A percentile compares a stretch with the other conserved stretches of the same genome.
Evolutionary conservation across 1,140 invertebrate genomes (phyloP).

Genomic region (Anoplophora glabripennis): DNA sequence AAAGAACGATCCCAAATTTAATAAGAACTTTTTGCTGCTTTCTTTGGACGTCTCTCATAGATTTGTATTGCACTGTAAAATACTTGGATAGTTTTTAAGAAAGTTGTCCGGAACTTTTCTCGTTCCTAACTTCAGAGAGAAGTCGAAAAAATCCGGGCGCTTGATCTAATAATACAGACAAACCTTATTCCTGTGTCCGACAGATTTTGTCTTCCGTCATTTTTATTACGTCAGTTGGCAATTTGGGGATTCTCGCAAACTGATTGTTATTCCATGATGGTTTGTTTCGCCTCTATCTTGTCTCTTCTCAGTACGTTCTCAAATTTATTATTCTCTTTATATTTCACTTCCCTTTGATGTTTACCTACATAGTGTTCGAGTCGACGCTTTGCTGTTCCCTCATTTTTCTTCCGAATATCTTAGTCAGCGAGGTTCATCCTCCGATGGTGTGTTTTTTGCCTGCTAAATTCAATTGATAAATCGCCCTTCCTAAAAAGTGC

Average conservation of each 20-base stretch:
- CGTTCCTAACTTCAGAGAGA: conserved; percentile 24
- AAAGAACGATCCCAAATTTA: no score
- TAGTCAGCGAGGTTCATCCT: conserved; percentile 21
- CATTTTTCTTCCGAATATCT: conserved; percentile 21
- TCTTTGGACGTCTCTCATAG: conserved; percentile 1
- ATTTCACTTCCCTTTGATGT: conserved; percentile 35
- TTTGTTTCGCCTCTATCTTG: conserved; percentile 30
- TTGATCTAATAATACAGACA: conserved; percentile 34
- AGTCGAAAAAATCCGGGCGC: conserved; percentile 23
- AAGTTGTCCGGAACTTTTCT: conserved; percentile 19
- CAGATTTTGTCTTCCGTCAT: conserved; percentile 37
- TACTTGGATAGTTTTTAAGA: conserved; percentile 21
- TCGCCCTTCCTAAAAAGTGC: conserved; percentile 4
- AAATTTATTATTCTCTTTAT: conserved; percentile 40
- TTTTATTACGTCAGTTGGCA: conserved; percentile 30
- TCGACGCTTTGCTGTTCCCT: conserved; percentile 12
- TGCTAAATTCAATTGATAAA: conserved; percentile 18
- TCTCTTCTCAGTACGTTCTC: conserved; percentile 27
- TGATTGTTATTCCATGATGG: conserved; percentile 36
- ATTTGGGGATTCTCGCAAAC: conserved; percentile 28
- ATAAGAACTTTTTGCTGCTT: no score
- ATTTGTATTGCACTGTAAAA: conserved; percentile 20
- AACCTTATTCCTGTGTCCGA: conserved; percentile 31
- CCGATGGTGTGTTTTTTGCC: conserved; percentile 9
- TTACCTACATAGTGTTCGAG: conserved; percentile 25